These are phyloP conservation scores for Garrulus glandarius DNA, from an alignment of 2,797 vertebrate genomes.

Conservation along the genomic window DNA sequence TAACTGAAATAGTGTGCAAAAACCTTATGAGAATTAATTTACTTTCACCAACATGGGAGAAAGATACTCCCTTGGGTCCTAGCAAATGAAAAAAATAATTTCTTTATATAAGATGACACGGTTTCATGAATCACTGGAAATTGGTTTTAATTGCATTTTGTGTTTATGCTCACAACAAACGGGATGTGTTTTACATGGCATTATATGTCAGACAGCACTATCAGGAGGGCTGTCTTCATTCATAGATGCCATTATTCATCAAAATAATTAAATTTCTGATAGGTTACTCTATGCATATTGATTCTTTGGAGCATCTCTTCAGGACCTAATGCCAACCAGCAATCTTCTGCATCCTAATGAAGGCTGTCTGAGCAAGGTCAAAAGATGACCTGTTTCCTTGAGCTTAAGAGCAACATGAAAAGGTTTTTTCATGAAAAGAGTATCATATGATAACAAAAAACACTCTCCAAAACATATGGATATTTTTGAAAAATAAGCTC, in stretches of 20 bases:
- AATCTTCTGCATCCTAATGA: background rate
- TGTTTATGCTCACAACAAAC: background rate
- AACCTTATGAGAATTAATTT: background rate
- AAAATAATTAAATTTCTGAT: background rate
- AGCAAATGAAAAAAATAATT: background rate
- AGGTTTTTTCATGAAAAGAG: background rate
- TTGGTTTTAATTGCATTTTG: background rate
- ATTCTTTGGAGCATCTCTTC: background rate
- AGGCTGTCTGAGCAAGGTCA: background rate
- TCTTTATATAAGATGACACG: background rate
- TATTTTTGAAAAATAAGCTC: background rate
- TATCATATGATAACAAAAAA: background rate
- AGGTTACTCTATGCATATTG: background rate
- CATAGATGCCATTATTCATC: background rate
- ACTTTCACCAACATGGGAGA: background rate
- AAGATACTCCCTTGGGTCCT: background rate
- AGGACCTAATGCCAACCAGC: background rate
- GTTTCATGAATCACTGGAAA: background rate
- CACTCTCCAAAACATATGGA: accelerated
- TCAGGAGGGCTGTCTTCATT: background rate
- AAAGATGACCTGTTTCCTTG: background rate
- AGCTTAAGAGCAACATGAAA: background rate
- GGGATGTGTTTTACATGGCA: background rate
- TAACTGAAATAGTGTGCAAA: background rate
- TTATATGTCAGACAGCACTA: background rate